These are phyloP conservation scores for Atlantisia rogersi DNA, from an alignment of 2,113 vertebrate genomes.

Conservation along the genomic window DNA sequence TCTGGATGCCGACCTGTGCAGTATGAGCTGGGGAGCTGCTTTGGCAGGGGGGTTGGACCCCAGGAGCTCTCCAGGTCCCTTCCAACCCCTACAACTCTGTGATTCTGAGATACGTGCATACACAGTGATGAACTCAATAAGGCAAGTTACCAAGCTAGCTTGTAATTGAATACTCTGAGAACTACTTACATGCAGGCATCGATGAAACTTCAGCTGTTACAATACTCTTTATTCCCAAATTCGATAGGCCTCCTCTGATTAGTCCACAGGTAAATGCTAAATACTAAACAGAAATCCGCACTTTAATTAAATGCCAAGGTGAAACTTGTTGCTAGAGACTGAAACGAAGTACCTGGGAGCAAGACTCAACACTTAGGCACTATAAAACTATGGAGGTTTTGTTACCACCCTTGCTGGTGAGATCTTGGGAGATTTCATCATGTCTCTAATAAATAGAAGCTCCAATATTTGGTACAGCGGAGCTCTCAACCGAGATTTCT, in stretches of 20 bases:
- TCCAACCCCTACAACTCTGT: too few species aligned
- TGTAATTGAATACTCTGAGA: neutral
- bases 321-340: neutral
- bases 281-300: conserved; percentile 79
- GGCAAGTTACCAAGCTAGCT: neutral
- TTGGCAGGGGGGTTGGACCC: too few species aligned
- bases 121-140: neutral
- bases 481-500: neutral
- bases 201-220: conserved; percentile 95
- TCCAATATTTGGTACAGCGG: neutral
- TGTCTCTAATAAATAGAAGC: neutral
- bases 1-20: too few species aligned
- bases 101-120: neutral
- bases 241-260: conserved; percentile 91
- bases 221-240: conserved; percentile 94
- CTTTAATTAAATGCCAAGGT: neutral
- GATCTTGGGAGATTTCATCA: neutral
- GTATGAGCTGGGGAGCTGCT: too few species aligned
- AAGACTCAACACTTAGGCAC: neutral
- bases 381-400: neutral
- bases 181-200: conserved; percentile 92
- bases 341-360: neutral
- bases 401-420: neutral
- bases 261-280: conserved; percentile 94
- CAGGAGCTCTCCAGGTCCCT: too few species aligned